These are phyloP conservation scores for Amblyjoppa fuscipennis DNA, from an alignment of 2,888 invertebrate genomes.

Conservation along the genomic window DNA sequence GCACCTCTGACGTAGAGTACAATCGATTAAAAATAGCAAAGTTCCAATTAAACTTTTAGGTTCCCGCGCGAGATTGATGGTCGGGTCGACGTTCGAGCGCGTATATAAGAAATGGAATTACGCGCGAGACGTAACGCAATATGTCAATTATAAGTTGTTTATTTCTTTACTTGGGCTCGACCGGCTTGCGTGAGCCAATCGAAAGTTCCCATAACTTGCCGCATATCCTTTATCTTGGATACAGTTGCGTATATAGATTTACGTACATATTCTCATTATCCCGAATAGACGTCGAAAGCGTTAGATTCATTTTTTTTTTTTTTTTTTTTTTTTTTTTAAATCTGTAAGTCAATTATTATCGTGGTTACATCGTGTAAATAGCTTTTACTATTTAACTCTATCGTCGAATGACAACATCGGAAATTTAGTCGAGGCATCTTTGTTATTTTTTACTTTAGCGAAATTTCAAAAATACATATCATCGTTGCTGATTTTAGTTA, in stretches of 20 bases:
- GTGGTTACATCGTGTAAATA: conserved; percentile 37
- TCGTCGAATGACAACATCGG: background rate
- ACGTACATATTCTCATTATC: conserved; percentile 19
- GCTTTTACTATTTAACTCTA: background rate
- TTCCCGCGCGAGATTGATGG: conserved; percentile 47
- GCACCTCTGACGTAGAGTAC: conserved; percentile 83
- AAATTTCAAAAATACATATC: conserved; percentile 35
- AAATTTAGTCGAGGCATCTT: background rate
- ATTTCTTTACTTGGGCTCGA: conserved; percentile 21
- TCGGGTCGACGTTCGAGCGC: conserved; percentile 35
- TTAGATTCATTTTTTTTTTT: background rate
- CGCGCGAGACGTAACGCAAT: conserved; percentile 30
- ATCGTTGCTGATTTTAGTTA: conserved; percentile 12
- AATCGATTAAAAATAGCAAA: conserved; percentile 80
- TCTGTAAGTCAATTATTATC: conserved; percentile 31
- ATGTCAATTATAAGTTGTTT: conserved; percentile 29
- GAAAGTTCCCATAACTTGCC: conserved; percentile 49
- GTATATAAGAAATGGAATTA: background rate
- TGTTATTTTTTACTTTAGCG: background rate
- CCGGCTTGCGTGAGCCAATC: background rate
- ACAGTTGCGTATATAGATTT: conserved; percentile 24
- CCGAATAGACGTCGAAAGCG: background rate
- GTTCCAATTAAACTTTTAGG: conserved; percentile 77
- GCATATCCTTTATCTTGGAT: conserved; percentile 55
- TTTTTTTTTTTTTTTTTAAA: background rate